Percentiles rank a stretch among this genome's conserved stretches.
Conservation (phyloP, 2,797 vertebrate genomes). For the Intellagama lesueurii region DNA sequence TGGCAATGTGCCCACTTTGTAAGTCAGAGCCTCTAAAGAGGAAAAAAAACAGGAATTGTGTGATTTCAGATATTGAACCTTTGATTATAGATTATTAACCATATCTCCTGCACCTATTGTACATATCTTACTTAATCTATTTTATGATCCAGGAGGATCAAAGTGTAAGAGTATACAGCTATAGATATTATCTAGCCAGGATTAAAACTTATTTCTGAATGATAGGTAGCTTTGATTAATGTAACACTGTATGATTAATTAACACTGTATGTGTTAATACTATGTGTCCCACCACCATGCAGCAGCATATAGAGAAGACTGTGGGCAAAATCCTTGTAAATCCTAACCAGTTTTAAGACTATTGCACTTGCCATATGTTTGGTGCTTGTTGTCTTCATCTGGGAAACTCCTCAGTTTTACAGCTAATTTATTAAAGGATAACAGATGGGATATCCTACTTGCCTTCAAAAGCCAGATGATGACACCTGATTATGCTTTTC, state of each 20-base stretch:
- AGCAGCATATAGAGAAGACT: not conserved
- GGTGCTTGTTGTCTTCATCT: not conserved
- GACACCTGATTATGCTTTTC: not conserved
- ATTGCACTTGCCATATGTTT: not conserved
- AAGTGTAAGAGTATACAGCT: not conserved
- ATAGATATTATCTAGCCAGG: not conserved
- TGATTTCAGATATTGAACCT: not conserved
- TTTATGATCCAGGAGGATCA: not conserved
- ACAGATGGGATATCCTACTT: not conserved
- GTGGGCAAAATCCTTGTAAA: not conserved
- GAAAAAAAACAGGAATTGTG: not conserved
- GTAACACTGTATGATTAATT: no score
- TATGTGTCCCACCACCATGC: not conserved
- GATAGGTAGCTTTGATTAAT: no score
- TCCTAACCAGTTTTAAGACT: not conserved
- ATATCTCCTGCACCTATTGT: not conserved
- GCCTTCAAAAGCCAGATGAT: not conserved
- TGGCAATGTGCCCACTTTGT: not conserved
- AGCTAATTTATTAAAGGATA: not conserved
- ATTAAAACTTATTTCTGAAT: no score
- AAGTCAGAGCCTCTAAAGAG: constrained; percentile 1
- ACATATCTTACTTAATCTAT: not conserved
- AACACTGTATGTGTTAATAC: no score
- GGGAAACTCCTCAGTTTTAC: no score
- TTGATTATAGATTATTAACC: not conserved